A percentile compares a stretch with the other conserved stretches of the same genome.
Evolutionary conservation across 2,113 vertebrate species (phyloP).

Genomic region (Peromyscus maniculatus): DNA sequence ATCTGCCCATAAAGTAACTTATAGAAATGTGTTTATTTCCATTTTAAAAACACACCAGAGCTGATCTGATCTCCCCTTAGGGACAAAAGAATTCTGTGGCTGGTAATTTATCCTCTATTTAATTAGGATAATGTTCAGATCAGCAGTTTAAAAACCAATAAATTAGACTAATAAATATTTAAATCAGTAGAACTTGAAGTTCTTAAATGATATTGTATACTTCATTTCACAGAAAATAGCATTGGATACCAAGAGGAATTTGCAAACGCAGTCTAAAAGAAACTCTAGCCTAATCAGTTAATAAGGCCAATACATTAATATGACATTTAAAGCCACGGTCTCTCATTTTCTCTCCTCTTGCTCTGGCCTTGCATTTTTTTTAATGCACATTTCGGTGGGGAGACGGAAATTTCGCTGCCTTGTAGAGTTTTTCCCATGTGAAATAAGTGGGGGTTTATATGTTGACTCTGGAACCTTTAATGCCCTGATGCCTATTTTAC

Average conservation of each 20-base stretch:
- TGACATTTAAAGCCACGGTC: constrained; percentile 33
- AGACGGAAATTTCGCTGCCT: neutral
- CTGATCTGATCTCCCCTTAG: constrained; percentile 19
- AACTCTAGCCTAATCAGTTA: constrained; percentile 69
- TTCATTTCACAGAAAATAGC: constrained; percentile 82
- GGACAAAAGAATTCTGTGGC: constrained; percentile 71
- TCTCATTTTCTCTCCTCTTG: constrained; percentile 18
- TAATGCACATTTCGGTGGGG: neutral
- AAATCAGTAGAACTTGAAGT: constrained; percentile 81
- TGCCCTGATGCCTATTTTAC: neutral
- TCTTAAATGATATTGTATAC: constrained; percentile 81
- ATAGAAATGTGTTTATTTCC: constrained; percentile 55
- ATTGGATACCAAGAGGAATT: constrained; percentile 76
- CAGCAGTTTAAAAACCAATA: constrained; percentile 83
- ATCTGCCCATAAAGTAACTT: neutral
- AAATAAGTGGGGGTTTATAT: neutral
- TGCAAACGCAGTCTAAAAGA: constrained; percentile 65
- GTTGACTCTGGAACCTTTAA: neutral
- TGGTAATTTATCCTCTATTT: constrained; percentile 77
- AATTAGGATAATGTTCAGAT: constrained; percentile 83
- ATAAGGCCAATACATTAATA: constrained; percentile 63
- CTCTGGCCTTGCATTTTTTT: constrained; percentile 43
- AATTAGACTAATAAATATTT: constrained; percentile 85
- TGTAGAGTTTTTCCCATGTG: neutral
- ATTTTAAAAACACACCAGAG: constrained; percentile 56